Evolutionary conservation across 2,113 vertebrate species (phyloP).

Genomic region (Corydoras maculifer): DNA sequence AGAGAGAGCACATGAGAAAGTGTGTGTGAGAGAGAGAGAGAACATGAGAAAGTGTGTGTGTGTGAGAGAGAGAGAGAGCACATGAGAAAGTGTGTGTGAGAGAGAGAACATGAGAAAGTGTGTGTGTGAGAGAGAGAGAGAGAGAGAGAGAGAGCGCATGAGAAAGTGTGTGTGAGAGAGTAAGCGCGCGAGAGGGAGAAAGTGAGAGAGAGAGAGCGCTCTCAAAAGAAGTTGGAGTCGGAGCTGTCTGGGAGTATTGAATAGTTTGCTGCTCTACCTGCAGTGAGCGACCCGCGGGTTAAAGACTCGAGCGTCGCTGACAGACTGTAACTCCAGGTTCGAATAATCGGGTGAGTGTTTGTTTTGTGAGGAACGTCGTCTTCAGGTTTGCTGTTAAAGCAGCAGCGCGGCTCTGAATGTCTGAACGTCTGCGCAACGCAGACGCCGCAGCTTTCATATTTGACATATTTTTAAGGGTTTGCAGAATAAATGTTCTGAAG

Average conservation of each 20-base stretch:
- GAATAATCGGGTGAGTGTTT: constrained; percentile 23
- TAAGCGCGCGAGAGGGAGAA: not conserved
- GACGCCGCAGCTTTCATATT: not conserved
- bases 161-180: not conserved
- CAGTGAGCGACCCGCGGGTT: not conserved
- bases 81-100: not conserved
- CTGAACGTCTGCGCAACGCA: not conserved
- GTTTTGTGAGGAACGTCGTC: too few relatives aligned
- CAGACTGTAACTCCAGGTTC: not conserved
- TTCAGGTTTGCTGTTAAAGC: too few relatives aligned
- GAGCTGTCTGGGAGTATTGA: constrained; percentile 2
- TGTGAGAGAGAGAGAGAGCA: not conserved
- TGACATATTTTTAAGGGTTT: not conserved
- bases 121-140: not conserved
- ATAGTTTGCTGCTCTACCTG: not conserved
- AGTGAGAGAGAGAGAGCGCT: constrained; percentile 7
- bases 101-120: not conserved
- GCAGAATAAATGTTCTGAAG: not conserved
- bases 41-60: not conserved
- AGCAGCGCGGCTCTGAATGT: not conserved
- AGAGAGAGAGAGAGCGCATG: not conserved
- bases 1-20: not conserved
- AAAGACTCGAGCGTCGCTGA: not conserved
- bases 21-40: not conserved
- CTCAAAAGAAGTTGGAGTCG: constrained; percentile 14